Evolutionary conservation across 2,797 vertebrate species (phyloP).

Genomic region (Leptatherina wallacei): DNA sequence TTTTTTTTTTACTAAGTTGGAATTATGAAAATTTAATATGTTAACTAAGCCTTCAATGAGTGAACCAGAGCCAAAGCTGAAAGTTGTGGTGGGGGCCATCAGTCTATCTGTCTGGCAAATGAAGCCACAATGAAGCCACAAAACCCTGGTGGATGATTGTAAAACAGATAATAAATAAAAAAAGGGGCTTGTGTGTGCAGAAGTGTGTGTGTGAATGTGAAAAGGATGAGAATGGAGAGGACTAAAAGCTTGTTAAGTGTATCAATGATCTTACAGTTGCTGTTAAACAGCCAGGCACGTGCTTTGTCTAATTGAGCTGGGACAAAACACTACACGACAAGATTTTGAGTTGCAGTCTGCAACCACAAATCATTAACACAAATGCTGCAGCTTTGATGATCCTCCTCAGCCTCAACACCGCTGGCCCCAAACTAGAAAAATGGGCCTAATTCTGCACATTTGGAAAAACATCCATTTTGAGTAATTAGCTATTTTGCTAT

Average conservation of each 20-base stretch:
- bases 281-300: slow-evolving; percentile 58
- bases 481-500: slow-evolving; percentile 70
- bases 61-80: slow-evolving; percentile 36
- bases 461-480: slow-evolving; percentile 35
- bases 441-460: slow-evolving; percentile 23
- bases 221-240: neutral
- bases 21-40: slow-evolving; percentile 35
- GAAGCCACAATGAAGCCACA: slow-evolving; percentile 55
- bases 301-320: slow-evolving; percentile 63
- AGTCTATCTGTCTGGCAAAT: slow-evolving; percentile 47
- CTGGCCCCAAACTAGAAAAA: slow-evolving; percentile 2
- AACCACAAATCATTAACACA: slow-evolving; percentile 57
- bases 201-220: slow-evolving; percentile 5
- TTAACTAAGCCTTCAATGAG: slow-evolving; percentile 33
- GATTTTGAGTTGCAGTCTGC: slow-evolving; percentile 41
- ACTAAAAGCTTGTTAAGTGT: slow-evolving; percentile 73
- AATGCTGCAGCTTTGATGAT: slow-evolving; percentile 33
- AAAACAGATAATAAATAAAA: slow-evolving; percentile 16
- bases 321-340: slow-evolving; percentile 59
- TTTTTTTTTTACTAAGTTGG: slow-evolving; percentile 33
- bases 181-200: slow-evolving; percentile 22
- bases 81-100: slow-evolving; percentile 43
- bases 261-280: slow-evolving; percentile 55
- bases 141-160: slow-evolving; percentile 47
- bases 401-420: slow-evolving; percentile 3